phyloP scores from a whole-genome alignment of 2,888 invertebrate genomes.

The Lysandra bellargus region DNA sequence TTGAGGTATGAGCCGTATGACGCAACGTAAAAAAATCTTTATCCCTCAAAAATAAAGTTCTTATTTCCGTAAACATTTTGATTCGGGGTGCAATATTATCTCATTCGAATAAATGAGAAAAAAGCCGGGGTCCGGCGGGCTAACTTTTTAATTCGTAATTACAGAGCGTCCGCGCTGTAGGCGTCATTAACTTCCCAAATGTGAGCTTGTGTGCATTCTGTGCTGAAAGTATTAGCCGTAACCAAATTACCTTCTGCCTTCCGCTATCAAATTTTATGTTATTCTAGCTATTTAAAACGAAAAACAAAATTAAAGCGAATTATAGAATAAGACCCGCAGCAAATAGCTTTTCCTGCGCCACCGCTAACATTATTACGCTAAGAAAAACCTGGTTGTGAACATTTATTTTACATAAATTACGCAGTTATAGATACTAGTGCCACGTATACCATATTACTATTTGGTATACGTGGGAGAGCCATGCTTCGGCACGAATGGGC shows the following conservation, averaged over 20 bases:
- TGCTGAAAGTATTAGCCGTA: slow-evolving; percentile 62
- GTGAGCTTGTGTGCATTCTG: slow-evolving; percentile 63
- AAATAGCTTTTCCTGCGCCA: background rate
- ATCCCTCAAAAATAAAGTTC: slow-evolving; percentile 41
- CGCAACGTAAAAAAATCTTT: slow-evolving; percentile 52
- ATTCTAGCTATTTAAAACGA: background rate
- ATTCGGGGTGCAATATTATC: slow-evolving; percentile 75
- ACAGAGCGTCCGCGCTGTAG: slow-evolving; percentile 77
- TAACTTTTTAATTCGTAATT: slow-evolving; percentile 80
- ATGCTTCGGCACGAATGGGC: no score
- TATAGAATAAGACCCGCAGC: background rate
- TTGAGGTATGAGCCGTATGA: slow-evolving; percentile 48
- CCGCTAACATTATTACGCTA: background rate
- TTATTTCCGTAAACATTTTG: slow-evolving; percentile 43
- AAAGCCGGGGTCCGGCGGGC: slow-evolving; percentile 70
- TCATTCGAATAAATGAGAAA: slow-evolving; percentile 77
- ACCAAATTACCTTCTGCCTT: slow-evolving; percentile 48
- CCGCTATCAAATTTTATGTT: slow-evolving; percentile 11
- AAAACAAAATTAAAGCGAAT: slow-evolving; percentile 2
- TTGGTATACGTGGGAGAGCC: no score
- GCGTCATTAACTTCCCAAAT: slow-evolving; percentile 78
- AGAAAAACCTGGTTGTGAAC: no score
- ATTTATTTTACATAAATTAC: no score
- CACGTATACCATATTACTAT: no score
- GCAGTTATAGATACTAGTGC: no score